phyloP scores from a whole-genome alignment of 1,140 invertebrate genomes.

The Phortica variegata region DNA sequence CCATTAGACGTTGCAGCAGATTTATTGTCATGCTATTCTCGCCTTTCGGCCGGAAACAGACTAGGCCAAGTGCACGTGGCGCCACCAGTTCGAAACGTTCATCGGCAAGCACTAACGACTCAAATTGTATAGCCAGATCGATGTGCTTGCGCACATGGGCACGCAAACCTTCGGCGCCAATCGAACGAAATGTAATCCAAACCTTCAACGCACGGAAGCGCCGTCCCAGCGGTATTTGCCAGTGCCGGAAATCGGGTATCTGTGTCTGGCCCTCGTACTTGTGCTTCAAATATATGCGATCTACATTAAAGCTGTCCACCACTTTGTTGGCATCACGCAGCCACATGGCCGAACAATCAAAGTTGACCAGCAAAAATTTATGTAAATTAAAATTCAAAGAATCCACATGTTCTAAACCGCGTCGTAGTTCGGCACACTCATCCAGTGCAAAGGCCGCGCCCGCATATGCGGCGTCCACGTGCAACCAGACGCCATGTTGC shows the following conservation, averaged over 20 bases:
- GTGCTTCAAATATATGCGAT: constrained; percentile 85
- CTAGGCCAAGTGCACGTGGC: constrained; percentile 75
- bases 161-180: constrained; percentile 80
- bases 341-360: constrained; percentile 89
- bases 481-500: constrained; percentile 77
- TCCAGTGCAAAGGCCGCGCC: constrained; percentile 87
- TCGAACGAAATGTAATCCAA: constrained; percentile 87
- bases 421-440: constrained; percentile 79
- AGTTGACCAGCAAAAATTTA: constrained; percentile 90
- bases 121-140: constrained; percentile 74
- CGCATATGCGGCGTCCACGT: constrained; percentile 88
- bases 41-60: constrained; percentile 85
- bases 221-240: constrained; percentile 90
- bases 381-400: constrained; percentile 91
- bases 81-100: constrained; percentile 76
- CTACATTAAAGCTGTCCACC: constrained; percentile 86
- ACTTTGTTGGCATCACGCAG: constrained; percentile 78
- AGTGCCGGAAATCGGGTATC: constrained; percentile 89
- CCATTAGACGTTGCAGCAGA: constrained; percentile 74
- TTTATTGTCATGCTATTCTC: constrained; percentile 72
- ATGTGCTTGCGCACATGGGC: constrained; percentile 77
- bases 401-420: constrained; percentile 78
- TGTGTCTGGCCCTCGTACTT: constrained; percentile 66
- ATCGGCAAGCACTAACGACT: constrained; percentile 68
- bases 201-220: constrained; percentile 90